Base-by-base conservation (phyloP, 1,140 invertebrate genomes). In the Psilanteris sp. region DNA sequence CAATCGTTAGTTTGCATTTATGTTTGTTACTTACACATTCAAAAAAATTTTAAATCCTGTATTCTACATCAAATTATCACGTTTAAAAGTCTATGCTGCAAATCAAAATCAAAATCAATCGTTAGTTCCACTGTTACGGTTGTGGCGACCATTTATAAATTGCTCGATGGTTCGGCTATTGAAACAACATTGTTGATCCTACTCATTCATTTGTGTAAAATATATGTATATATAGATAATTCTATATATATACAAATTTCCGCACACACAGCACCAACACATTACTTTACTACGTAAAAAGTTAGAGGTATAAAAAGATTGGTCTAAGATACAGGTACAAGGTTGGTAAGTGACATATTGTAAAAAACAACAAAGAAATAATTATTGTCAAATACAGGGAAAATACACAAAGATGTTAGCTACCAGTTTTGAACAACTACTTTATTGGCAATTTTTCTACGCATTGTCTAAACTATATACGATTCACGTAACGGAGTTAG, bases 361-460 rank as follows among this genome's bases (percentile, higher is more conserved):
- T 27, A 54, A 41, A 26, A 67, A 57, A 24, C 14, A 67, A 36
- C 15, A 46, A 37, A 9, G 10, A 43, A 43, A 52, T 48, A 50
- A 75, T 14, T 57, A 70, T 52, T 76, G 22, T 67, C 61, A 81
- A 76, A 84, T 85, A 86, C 79, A 86, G 67, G 82, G 79, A 79
- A 83, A 78, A 81, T 85, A 87, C 85, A 87, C 83, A 87, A 85
- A 86, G 78, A 85, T 81, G 85, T 88, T 88, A 87, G 85, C 86
- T 88, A 88, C 86, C 80, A 88, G 81, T 87, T 87, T 85, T 85
- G 82, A 87, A 86, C 74, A 79, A 85, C 86, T 88, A 88, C 86
- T 88, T 88, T 88, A 88, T 88, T 88, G 85, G 86, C 86, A 87
- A 86, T 85, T 86, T 82, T 77, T 85, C 85, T 87, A 87, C 82